Evolutionary conservation across 2,797 vertebrate species (phyloP).

Genomic region (Siniperca scherzeri): DNA sequence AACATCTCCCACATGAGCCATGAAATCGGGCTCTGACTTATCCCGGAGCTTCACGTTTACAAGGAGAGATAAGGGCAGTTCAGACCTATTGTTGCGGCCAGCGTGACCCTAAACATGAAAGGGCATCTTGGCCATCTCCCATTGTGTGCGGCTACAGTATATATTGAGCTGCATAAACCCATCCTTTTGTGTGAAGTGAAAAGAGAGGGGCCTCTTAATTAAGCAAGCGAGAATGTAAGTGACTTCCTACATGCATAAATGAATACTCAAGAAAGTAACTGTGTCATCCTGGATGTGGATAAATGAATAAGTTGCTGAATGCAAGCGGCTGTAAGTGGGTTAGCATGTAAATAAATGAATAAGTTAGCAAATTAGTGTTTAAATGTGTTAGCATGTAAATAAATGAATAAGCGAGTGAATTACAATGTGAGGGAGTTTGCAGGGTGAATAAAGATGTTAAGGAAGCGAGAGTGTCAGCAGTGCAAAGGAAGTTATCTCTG

Average conservation of each 20-base stretch:
- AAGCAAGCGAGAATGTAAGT: slow-evolving; percentile 77
- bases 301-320: slow-evolving; percentile 81
- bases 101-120: slow-evolving; percentile 78
- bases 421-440: slow-evolving; percentile 64
- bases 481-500: slow-evolving; percentile 68
- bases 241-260: slow-evolving; percentile 82
- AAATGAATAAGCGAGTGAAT: slow-evolving; percentile 76
- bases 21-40: slow-evolving; percentile 70
- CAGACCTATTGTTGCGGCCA: slow-evolving; percentile 76
- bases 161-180: slow-evolving; percentile 67
- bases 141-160: slow-evolving; percentile 67
- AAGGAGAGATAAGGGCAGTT: slow-evolving; percentile 80
- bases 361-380: slow-evolving; percentile 82
- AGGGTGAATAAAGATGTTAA: slow-evolving; percentile 65
- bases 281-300: slow-evolving; percentile 84
- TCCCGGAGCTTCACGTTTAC: slow-evolving; percentile 78
- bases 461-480: slow-evolving; percentile 63
- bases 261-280: slow-evolving; percentile 76
- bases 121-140: slow-evolving; percentile 80
- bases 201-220: slow-evolving; percentile 77
- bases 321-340: slow-evolving; percentile 83
- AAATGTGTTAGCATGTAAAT: slow-evolving; percentile 87
- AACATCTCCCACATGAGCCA: slow-evolving; percentile 69
- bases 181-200: slow-evolving; percentile 70
- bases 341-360: slow-evolving; percentile 89